These are phyloP conservation scores for Pteria penguin DNA, from an alignment of 2,888 invertebrate genomes.

Conservation along the genomic window DNA sequence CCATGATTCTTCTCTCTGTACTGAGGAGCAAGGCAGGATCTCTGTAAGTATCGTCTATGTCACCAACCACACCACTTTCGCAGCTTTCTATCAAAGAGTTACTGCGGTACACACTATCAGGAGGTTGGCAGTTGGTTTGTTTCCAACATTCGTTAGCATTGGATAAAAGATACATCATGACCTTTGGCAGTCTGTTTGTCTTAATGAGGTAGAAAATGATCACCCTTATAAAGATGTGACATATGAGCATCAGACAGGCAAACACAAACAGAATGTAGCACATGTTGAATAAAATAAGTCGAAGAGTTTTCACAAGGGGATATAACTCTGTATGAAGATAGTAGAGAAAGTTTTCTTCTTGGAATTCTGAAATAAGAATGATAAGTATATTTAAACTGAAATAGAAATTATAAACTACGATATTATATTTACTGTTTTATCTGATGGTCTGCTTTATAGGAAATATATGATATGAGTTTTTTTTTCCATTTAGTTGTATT, in stretches of 20 bases:
- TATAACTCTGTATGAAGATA: constrained; percentile 59
- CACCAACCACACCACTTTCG: constrained; percentile 68
- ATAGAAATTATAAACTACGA: too few relatives aligned
- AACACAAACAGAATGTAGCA: constrained; percentile 60
- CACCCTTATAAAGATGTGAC: constrained; percentile 65
- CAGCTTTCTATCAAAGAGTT: constrained; percentile 73
- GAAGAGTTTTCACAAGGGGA: constrained; percentile 62
- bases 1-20: neutral
- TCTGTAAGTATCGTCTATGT: constrained; percentile 40
- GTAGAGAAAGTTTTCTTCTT: constrained; percentile 48
- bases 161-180: constrained; percentile 51
- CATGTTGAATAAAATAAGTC: constrained; percentile 60
- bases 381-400: neutral
- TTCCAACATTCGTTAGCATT: constrained; percentile 47
- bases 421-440: too few relatives aligned
- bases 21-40: constrained; percentile 15
- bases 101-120: constrained; percentile 64
- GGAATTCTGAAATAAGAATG: constrained; percentile 53
- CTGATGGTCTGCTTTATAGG: too few relatives aligned
- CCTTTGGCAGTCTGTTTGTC: constrained; percentile 58
- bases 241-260: constrained; percentile 61
- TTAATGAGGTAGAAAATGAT: constrained; percentile 65
- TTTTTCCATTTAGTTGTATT: too few relatives aligned
- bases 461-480: too few relatives aligned
- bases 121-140: constrained; percentile 41